Evolutionary conservation across 2,113 vertebrate species (phyloP).

Genomic region (Podilymbus podiceps): DNA sequence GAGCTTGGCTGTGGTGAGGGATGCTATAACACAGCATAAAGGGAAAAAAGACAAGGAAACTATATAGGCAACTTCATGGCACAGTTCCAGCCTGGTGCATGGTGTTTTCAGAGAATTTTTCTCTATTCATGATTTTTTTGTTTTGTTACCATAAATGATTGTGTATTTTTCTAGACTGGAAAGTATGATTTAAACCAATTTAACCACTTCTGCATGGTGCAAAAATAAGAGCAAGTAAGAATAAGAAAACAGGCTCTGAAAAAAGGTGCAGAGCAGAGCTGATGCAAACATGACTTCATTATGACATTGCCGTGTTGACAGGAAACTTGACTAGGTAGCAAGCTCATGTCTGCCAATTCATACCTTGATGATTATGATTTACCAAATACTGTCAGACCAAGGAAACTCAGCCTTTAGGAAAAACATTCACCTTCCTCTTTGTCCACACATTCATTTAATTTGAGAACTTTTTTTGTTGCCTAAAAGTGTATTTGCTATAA

Average conservation of each 20-base stretch:
- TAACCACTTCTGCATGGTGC: neutral
- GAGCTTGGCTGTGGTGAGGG: neutral
- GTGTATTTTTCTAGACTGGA: neutral
- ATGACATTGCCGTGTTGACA: neutral
- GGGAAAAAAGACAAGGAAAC: neutral
- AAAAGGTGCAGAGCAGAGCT: neutral
- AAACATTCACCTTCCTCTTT: neutral
- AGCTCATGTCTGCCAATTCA: neutral
- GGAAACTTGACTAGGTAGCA: neutral
- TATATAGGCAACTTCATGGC: neutral
- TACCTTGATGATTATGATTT: neutral
- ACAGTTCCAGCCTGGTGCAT: neutral
- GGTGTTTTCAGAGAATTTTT: neutral
- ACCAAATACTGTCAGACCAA: neutral
- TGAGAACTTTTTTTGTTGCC: neutral
- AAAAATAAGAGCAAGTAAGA: neutral
- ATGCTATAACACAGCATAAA: fast-evolving
- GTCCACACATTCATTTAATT: neutral
- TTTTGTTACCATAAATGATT: neutral
- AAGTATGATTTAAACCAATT: neutral
- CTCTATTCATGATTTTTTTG: neutral
- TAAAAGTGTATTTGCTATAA: neutral
- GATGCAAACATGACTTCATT: neutral
- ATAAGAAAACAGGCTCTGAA: neutral
- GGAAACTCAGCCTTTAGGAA: neutral